Conservation (phyloP, 37 sponge, comb jelly and placozoan species). For the Spongilla lacustris region DNA sequence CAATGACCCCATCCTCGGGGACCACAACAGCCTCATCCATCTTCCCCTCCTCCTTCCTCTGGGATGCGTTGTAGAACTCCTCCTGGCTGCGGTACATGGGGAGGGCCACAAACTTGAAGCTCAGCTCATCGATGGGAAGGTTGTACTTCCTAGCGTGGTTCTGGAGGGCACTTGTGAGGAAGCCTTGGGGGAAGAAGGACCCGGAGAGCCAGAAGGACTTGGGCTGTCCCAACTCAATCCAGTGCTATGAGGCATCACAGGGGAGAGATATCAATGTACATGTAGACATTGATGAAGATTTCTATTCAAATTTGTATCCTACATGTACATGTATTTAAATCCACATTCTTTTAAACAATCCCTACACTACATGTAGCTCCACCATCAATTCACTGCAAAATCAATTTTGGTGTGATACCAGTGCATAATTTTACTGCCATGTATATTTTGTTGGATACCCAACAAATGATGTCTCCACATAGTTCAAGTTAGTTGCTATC, state of each 20-base stretch:
- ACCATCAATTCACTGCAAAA: too few relatives aligned
- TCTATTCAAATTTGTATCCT: too few relatives aligned
- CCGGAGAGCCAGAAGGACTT: constrained; percentile 98
- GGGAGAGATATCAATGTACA: background rate
- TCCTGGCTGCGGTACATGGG: constrained; percentile 81
- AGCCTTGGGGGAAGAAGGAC: constrained; percentile 99
- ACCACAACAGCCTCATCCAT: constrained; percentile 52
- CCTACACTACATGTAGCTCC: too few relatives aligned
- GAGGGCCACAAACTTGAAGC: constrained; percentile 77
- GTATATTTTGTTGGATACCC: too few relatives aligned
- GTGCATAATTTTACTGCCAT: too few relatives aligned
- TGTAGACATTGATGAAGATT: too few relatives aligned
- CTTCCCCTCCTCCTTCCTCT: constrained; percentile 38
- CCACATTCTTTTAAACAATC: too few relatives aligned
- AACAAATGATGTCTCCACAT: too few relatives aligned
- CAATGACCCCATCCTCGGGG: constrained; percentile 89
- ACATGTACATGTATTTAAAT: too few relatives aligned
- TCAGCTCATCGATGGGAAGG: constrained; percentile 94
- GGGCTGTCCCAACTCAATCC: constrained; percentile 91
- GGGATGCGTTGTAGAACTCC: constrained; percentile 80
- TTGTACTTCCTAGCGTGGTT: constrained; percentile 98
- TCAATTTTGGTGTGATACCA: too few relatives aligned
- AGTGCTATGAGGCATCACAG: constrained; percentile 53
- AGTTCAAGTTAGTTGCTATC: too few relatives aligned
- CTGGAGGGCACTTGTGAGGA: constrained; percentile 97